phyloP scores from a whole-genome alignment of 2,888 invertebrate species.

The Coecobrya sp. region DNA sequence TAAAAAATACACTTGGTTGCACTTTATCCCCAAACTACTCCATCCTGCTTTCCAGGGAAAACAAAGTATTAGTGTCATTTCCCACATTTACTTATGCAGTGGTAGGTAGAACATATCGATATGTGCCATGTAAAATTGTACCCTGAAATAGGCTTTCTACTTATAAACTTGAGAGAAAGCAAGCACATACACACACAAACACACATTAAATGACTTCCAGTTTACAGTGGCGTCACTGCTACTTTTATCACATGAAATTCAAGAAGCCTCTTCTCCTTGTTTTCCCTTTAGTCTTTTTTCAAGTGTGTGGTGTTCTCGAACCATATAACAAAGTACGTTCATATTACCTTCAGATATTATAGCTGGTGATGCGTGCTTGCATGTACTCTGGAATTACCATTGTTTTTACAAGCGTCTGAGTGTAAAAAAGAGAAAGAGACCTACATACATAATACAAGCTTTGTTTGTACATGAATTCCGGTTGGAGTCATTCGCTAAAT shows the following conservation, averaged over 20 bases:
- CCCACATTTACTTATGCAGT: slow-evolving; percentile 46
- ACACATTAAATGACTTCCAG: slow-evolving; percentile 29
- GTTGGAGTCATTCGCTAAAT: slow-evolving; percentile 45
- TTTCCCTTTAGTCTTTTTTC: neutral
- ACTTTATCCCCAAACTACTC: slow-evolving; percentile 35
- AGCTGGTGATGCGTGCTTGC: slow-evolving; percentile 27
- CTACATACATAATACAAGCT: neutral
- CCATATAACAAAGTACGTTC: neutral
- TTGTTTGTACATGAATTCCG: slow-evolving; percentile 47
- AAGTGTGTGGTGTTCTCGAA: neutral
- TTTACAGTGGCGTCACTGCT: slow-evolving; percentile 30
- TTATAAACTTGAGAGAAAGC: slow-evolving; percentile 11
- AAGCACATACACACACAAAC: neutral
- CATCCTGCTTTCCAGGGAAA: slow-evolving; percentile 46
- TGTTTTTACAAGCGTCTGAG: slow-evolving; percentile 38
- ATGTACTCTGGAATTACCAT: slow-evolving; percentile 22
- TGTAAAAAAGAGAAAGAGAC: neutral
- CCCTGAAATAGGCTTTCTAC: neutral
- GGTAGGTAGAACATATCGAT: neutral
- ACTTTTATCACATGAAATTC: slow-evolving; percentile 51
- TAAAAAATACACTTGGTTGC: slow-evolving; percentile 57
- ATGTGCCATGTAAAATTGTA: neutral
- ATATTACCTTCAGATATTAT: neutral
- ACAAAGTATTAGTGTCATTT: slow-evolving; percentile 59
- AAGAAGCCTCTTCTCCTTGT: slow-evolving; percentile 22